These are phyloP conservation scores for Mythimna loreyi DNA, from an alignment of 2,888 invertebrate genomes.

Conservation along the genomic window DNA sequence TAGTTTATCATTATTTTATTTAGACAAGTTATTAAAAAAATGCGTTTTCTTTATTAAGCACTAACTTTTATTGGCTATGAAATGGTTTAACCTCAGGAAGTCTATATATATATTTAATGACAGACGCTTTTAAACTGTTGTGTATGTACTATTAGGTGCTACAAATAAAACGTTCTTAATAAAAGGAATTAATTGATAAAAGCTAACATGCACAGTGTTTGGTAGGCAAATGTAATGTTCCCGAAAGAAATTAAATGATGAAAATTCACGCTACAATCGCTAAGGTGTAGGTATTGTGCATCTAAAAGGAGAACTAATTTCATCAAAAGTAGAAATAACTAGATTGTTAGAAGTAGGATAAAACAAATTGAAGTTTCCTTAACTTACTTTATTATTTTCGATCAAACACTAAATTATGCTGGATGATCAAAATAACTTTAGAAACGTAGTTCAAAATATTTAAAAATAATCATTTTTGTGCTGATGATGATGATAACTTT, in stretches of 20 bases:
- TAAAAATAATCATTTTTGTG: background rate
- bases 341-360: slow-evolving; percentile 12
- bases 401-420: slow-evolving; percentile 10
- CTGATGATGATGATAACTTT: background rate
- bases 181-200: slow-evolving; percentile 2
- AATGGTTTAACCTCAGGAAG: slow-evolving; percentile 8
- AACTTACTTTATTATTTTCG: slow-evolving; percentile 38
- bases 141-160: slow-evolving; percentile 32
- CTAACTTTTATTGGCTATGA: slow-evolving; percentile 14
- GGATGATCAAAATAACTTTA: slow-evolving; percentile 10
- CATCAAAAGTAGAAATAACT: background rate
- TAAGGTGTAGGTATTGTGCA: slow-evolving; percentile 37
- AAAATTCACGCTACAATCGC: slow-evolving; percentile 19
- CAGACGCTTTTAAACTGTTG: slow-evolving; percentile 4
- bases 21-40: slow-evolving; percentile 12
- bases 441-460: background rate
- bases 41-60: background rate
- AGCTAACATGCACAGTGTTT: slow-evolving; percentile 56
- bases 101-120: slow-evolving; percentile 4
- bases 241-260: background rate
- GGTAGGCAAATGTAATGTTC: slow-evolving; percentile 10
- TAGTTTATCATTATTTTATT: background rate
- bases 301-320: slow-evolving; percentile 8
- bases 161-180: slow-evolving; percentile 10
- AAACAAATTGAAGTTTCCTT: background rate